These are phyloP conservation scores for Exocentrus adspersus DNA, from an alignment of 2,888 invertebrate species.

Conservation along the genomic window DNA sequence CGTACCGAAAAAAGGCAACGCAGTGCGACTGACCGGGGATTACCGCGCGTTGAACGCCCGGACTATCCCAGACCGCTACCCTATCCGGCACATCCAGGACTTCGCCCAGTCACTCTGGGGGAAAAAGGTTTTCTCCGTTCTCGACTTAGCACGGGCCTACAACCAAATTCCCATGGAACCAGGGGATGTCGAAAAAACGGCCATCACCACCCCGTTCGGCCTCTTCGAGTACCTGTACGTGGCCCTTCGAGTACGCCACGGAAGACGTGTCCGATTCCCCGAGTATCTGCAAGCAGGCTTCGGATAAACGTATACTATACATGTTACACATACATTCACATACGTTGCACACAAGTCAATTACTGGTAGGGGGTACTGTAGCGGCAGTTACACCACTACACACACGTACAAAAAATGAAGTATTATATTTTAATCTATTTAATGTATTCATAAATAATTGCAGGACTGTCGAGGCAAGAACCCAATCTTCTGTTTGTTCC, in stretches of 20 bases:
- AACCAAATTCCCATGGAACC: not conserved
- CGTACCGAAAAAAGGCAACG: conserved; percentile 48
- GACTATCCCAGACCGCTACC: not conserved
- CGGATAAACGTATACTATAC: too few species aligned
- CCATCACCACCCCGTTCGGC: not conserved
- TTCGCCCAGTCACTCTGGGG: not conserved
- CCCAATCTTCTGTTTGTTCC: too few species aligned
- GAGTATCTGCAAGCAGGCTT: too few species aligned
- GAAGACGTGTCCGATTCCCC: too few species aligned
- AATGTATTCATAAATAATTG: too few species aligned
- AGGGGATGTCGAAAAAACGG: not conserved
- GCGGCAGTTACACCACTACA: too few species aligned
- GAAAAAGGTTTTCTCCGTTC: not conserved
- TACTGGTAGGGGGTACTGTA: too few species aligned
- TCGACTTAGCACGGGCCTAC: conserved; percentile 44
- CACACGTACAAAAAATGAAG: too few species aligned
- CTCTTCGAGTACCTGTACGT: conserved; percentile 33
- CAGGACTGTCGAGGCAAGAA: too few species aligned
- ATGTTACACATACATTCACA: too few species aligned
- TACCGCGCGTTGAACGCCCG: conserved; percentile 5
- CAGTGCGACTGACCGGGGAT: conserved; percentile 50
- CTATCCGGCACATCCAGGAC: not conserved
- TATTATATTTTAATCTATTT: too few species aligned
- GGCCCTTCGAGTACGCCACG: conserved; percentile 59
- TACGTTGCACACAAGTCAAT: too few species aligned